These are phyloP conservation scores for Zosterops japonicus DNA, from an alignment of 2,113 vertebrate species.

Conservation along the genomic window DNA sequence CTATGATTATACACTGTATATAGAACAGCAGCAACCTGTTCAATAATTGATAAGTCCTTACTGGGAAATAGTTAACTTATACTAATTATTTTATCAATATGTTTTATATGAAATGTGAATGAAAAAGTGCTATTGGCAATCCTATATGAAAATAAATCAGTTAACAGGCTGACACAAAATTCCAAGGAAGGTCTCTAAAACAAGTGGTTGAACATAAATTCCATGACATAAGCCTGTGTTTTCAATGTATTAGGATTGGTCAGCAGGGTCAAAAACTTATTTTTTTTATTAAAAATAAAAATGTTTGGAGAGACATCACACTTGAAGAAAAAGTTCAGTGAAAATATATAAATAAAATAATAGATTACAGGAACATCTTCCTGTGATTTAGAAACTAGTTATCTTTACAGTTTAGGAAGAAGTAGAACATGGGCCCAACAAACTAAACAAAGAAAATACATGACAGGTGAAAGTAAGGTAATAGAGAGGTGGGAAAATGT, in stretches of 20 bases:
- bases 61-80: neutral
- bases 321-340: neutral
- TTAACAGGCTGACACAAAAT: neutral
- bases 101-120: neutral
- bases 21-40: neutral
- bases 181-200: constrained; percentile 8
- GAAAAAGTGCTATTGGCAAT: neutral
- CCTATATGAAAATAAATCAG: neutral
- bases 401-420: neutral
- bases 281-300: neutral
- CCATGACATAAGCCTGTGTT: neutral
- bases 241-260: neutral
- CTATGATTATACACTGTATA: neutral
- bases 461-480: neutral
- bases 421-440: neutral
- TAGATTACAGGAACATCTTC: neutral
- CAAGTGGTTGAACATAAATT: neutral
- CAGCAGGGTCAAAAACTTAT: neutral
- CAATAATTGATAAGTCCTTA: neutral
- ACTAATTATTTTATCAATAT: neutral
- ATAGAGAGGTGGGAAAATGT: neutral
- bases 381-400: neutral
- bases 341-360: neutral
- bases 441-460: neutral
- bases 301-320: neutral